phyloP scores from a whole-genome alignment of 2,113 vertebrate genomes.

The Toxostoma redivivum region DNA sequence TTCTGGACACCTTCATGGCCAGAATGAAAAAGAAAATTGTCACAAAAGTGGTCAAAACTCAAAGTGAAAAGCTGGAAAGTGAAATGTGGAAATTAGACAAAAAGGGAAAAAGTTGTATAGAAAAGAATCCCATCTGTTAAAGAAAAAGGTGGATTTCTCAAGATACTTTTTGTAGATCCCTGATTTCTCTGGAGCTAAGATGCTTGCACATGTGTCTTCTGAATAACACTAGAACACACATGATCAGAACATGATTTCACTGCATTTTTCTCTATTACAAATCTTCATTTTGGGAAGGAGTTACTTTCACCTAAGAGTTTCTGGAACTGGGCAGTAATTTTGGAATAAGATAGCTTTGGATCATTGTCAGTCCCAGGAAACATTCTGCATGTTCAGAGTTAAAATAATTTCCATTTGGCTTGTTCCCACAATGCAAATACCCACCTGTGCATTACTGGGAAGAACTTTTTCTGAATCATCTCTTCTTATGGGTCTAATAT shows the following conservation, averaged over 20 bases:
- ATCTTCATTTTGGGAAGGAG: neutral
- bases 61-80: neutral
- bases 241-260: neutral
- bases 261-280: neutral
- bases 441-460: conserved; percentile 22
- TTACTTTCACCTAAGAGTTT: neutral
- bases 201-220: neutral
- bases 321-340: neutral
- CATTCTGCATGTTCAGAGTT: neutral
- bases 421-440: conserved; percentile 43
- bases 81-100: neutral
- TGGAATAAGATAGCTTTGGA: neutral
- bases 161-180: neutral
- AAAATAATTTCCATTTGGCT: neutral
- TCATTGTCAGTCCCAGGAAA: neutral
- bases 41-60: neutral
- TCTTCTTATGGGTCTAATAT: neutral
- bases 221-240: neutral
- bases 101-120: neutral
- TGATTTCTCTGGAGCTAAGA: neutral
- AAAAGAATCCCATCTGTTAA: neutral
- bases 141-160: neutral
- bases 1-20: neutral
- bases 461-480: conserved; percentile 27
- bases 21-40: neutral